Evolutionary conservation across 2,888 invertebrate species (phyloP).

Genomic region (Nomada ferruginata): DNA sequence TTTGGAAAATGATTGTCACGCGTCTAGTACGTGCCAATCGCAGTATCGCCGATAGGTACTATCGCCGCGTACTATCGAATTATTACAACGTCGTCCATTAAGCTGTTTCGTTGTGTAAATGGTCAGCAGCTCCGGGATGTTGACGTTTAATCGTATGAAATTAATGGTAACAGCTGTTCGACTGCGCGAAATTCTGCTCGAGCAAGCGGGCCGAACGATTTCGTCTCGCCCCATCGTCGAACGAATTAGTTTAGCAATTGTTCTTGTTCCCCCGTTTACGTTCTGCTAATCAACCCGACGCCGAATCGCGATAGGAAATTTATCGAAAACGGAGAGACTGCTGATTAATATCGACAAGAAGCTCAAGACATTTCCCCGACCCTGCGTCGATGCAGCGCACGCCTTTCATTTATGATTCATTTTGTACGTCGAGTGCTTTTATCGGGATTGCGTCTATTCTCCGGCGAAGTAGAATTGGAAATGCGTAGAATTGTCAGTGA

Average conservation of each 20-base stretch:
- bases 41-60: constrained; percentile 30
- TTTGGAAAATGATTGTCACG: constrained; percentile 36
- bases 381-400: not conserved
- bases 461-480: not conserved
- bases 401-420: constrained; percentile 5
- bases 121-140: constrained; percentile 35
- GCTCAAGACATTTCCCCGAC: not conserved
- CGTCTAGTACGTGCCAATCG: constrained; percentile 44
- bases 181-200: constrained; percentile 28
- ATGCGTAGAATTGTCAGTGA: not conserved
- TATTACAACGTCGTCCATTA: constrained; percentile 46
- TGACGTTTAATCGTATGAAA: constrained; percentile 53
- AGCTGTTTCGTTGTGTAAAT: constrained; percentile 45
- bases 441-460: not conserved
- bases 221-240: not conserved
- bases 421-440: constrained; percentile 12
- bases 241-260: not conserved
- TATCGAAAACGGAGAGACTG: not conserved
- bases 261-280: not conserved
- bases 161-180: constrained; percentile 33
- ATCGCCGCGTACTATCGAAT: constrained; percentile 14
- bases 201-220: no score
- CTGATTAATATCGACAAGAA: not conserved
- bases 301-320: not conserved
- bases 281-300: not conserved